phyloP scores from a whole-genome alignment of 2,888 invertebrate species.

The Oscheius sp. region DNA sequence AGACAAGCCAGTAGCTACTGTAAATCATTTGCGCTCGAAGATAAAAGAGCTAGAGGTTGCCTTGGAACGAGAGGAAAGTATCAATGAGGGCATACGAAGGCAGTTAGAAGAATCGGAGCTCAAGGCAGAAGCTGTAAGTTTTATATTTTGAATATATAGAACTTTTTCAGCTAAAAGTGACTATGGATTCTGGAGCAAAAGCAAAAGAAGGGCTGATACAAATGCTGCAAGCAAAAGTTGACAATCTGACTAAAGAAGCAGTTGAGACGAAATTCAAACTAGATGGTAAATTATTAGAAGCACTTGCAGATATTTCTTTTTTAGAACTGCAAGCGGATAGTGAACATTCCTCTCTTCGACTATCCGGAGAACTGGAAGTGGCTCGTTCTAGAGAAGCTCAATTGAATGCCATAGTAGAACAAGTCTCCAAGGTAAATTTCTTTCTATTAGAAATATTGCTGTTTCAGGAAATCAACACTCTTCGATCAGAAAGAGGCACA shows the following conservation, averaged over 20 bases:
- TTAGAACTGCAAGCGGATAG: constrained; percentile 19
- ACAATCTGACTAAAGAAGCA: constrained; percentile 17
- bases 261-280: constrained; percentile 31
- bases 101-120: constrained; percentile 16
- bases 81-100: constrained; percentile 8
- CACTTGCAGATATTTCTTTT: constrained; percentile 21
- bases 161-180: constrained; percentile 8
- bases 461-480: constrained; percentile 21
- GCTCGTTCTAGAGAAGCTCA: constrained; percentile 14
- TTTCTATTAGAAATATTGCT: neutral
- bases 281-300: constrained; percentile 20
- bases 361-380: constrained; percentile 25
- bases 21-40: neutral
- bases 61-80: constrained; percentile 2
- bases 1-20: constrained; percentile 13
- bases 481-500: constrained; percentile 13
- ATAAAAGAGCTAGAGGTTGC: constrained; percentile 14
- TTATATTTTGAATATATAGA: neutral
- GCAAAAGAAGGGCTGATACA: constrained; percentile 17
- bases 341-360: constrained; percentile 16
- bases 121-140: constrained; percentile 20
- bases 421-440: constrained; percentile 16
- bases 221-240: constrained; percentile 9
- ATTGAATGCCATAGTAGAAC: neutral
- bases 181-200: constrained; percentile 1